Evolutionary conservation across 2,797 vertebrate species (phyloP), one percentile per base, ranked within the genome.

Genomic region (Sebastes miniatus): DNA sequence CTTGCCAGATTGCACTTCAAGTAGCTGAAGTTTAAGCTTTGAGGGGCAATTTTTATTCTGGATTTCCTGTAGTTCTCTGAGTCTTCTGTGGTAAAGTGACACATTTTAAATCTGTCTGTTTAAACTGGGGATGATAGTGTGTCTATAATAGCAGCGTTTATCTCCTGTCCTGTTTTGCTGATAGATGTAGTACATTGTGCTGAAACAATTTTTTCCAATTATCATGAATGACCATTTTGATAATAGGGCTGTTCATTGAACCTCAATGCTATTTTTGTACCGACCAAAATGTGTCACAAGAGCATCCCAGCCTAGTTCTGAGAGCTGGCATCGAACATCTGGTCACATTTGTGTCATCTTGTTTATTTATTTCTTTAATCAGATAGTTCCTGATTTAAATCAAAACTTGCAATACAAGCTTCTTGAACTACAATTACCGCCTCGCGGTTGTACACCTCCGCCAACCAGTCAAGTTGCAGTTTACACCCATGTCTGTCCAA

Each of bases 1-100:
- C 16, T 76, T 80, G 78, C 80, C 75, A 89, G 71, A 69, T 10
- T 69, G 34, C 47, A 76, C 34, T 73, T 80, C 36, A 63, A 72
- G 79, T 39, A 43, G 59, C 32, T 79, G 64, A 66, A 66, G 74
- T 82, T 64, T 2, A 16, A 14, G 71, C 61, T 36, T 36, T 58
- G 62, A 58, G 39, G 34, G 74, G 52, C 11, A 8, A 9, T 71
- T 78, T 86, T 73, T 11, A 18, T 25, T 71, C 32, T 54, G 52
- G 36, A 71, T 39, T 75, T 77, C 63, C 32, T 62, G 65, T 20
- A 47, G 24, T 47, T 69, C 8, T 32, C 36, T 65, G 39, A 56
- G 29, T 69, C 31, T 12, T 24, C 16, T 29, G 16, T 27, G 31
- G n/a, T 59, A 54, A 43, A 66, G 34, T 62, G 18, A 69, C 61